Conservation (phyloP, 1,140 invertebrate species). For the Acromyrmex charruanus region DNA sequence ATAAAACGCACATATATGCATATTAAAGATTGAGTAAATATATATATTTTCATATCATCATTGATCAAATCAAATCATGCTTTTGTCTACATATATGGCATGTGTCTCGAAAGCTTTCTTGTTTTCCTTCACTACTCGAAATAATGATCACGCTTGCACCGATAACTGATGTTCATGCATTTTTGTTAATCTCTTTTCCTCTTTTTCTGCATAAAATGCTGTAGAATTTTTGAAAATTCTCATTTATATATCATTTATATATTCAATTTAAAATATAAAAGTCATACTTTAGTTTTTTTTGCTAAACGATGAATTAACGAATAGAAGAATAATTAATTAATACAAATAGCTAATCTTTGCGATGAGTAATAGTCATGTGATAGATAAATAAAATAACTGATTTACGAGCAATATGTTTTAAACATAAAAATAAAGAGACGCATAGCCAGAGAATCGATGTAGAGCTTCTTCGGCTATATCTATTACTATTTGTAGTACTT, state of each 20-base stretch:
- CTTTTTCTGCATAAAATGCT: not conserved
- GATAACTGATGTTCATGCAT: slow-evolving; percentile 20
- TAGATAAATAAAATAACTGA: not conserved
- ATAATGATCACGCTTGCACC: slow-evolving; percentile 18
- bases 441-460: not conserved
- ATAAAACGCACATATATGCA: not conserved
- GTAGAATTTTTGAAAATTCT: not conserved
- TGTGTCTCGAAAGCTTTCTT: slow-evolving; percentile 25
- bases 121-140: slow-evolving; percentile 38
- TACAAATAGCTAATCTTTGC: not conserved
- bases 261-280: not conserved
- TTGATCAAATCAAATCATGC: not conserved
- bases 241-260: not conserved
- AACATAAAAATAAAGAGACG: slow-evolving; percentile 27
- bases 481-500: slow-evolving; percentile 56
- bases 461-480: not conserved
- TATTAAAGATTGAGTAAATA: not conserved
- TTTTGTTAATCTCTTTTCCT: slow-evolving; percentile 16
- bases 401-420: not conserved
- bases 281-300: not conserved
- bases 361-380: not conserved
- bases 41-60: not conserved
- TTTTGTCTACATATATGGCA: slow-evolving; percentile 7
- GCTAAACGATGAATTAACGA: not conserved
- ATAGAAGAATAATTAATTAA: not conserved